Evolutionary conservation across 2,113 vertebrate genomes (phyloP).

Genomic region (Eonycteris spelaea): DNA sequence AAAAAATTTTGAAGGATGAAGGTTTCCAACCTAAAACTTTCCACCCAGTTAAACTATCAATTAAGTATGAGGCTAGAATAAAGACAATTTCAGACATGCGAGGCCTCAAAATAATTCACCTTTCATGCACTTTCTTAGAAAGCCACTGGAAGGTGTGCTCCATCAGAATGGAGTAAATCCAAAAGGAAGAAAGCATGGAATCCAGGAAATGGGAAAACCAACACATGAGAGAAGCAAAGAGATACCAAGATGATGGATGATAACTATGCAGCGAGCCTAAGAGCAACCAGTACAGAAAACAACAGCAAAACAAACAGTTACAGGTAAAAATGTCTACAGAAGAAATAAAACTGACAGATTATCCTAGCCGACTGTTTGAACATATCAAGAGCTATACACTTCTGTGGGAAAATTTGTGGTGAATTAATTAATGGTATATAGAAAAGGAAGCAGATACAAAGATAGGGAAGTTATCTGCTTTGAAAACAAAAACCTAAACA

Average conservation of each 20-base stretch:
- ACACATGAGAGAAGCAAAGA: background rate
- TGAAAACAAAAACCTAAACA: slow-evolving; percentile 4
- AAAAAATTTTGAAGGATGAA: slow-evolving; percentile 4
- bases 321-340: background rate
- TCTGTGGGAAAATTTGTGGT: background rate
- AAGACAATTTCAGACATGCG: background rate
- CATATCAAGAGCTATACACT: background rate
- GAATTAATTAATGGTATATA: background rate
- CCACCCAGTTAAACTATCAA: background rate
- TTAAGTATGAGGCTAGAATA: background rate
- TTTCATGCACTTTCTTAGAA: background rate
- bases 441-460: background rate
- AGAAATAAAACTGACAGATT: background rate
- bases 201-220: background rate
- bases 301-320: background rate
- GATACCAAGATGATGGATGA: background rate
- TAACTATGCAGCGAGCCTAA: background rate
- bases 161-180: background rate
- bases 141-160: background rate
- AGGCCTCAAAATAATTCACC: background rate
- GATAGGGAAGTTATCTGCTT: background rate
- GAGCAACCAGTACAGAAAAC: background rate
- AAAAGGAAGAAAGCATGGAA: background rate
- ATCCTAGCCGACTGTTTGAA: background rate
- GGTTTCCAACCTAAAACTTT: background rate